Conservation (phyloP, 2,888 invertebrate genomes). For the Abscondita cerata region DNA sequence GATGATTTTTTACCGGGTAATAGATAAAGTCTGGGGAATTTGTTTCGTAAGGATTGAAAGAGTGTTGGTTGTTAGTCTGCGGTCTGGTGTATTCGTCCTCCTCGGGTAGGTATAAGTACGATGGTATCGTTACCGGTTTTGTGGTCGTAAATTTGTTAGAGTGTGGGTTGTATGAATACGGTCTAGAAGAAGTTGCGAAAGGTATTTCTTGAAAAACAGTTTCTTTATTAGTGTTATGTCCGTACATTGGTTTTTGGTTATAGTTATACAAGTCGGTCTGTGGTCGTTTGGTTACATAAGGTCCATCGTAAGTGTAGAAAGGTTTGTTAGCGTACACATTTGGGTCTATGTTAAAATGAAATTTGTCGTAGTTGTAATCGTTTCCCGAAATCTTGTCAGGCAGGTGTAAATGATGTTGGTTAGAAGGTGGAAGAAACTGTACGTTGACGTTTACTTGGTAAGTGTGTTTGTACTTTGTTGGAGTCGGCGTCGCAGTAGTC, state of each 20-base stretch:
- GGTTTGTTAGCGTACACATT: not conserved
- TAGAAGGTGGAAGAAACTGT: conserved; percentile 33
- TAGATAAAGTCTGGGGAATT: conserved; percentile 2
- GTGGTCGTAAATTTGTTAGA: conserved; percentile 11
- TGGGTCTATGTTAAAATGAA: not conserved
- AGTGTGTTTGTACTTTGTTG: not conserved
- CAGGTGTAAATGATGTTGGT: conserved; percentile 22
- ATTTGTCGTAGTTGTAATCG: not conserved
- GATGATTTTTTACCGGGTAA: not conserved
- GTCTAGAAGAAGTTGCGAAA: conserved; percentile 25
- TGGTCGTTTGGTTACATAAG: conserved; percentile 6
- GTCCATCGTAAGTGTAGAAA: not conserved
- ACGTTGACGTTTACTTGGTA: conserved; percentile 45
- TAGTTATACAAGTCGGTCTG: not conserved
- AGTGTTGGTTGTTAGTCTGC: not conserved
- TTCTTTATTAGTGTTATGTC: conserved; percentile 12
- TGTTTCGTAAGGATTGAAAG: not conserved
- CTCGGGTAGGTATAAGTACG: conserved; percentile 22
- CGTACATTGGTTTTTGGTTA: conserved; percentile 5
- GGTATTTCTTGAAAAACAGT: conserved; percentile 22
- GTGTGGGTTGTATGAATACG: conserved; percentile 2
- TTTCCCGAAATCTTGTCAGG: conserved; percentile 4
- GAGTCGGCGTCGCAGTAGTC: conserved; percentile 9
- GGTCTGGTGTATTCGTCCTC: conserved; percentile 4
- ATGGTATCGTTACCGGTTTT: conserved; percentile 21